Evolutionary conservation across 2,888 invertebrate species (phyloP).

Genomic region (Drosophila demipolita): DNA sequence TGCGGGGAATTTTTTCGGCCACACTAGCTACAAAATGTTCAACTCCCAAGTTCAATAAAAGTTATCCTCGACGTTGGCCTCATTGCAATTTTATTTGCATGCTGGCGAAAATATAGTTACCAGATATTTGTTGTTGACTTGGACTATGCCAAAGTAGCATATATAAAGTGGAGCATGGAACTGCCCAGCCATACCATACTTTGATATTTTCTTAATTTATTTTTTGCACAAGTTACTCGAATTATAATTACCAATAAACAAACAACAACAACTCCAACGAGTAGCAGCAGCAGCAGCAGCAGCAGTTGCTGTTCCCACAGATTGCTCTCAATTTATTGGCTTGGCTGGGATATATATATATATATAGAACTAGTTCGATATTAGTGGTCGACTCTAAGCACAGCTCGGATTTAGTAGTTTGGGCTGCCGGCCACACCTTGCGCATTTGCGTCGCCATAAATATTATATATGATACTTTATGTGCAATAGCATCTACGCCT

Average conservation of each 20-base stretch:
- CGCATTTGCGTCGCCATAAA: conserved; percentile 76
- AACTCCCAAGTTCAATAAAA: conserved; percentile 81
- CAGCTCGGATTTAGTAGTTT: conserved; percentile 33
- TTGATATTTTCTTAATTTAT: conserved; percentile 80
- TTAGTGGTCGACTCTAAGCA: conserved; percentile 62
- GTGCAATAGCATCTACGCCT: conserved; percentile 49
- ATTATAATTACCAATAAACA: conserved; percentile 76
- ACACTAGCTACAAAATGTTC: conserved; percentile 50
- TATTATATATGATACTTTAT: conserved; percentile 82
- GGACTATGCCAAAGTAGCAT: conserved; percentile 34
- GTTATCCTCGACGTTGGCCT: conserved; percentile 63
- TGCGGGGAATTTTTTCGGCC: conserved; percentile 1
- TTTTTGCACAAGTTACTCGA: conserved; percentile 71
- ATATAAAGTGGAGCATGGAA: conserved; percentile 25
- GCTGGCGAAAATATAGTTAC: conserved; percentile 75
- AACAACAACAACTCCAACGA: conserved; percentile 34
- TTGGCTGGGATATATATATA: conserved; percentile 34
- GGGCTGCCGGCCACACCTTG: conserved; percentile 43
- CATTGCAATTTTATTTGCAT: conserved; percentile 77
- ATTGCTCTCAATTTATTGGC: conserved; percentile 72
- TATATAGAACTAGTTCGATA: conserved; percentile 63
- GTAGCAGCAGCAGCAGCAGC: conserved; percentile 4
- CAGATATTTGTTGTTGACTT: conserved; percentile 47
- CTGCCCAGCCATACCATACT: conserved; percentile 51
- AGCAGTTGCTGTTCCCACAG: conserved; percentile 22